A percentile compares a stretch with the other conserved stretches of the same genome.
phyloP scores from a whole-genome alignment of 2,888 invertebrate species.

The Volucella zonaria region DNA sequence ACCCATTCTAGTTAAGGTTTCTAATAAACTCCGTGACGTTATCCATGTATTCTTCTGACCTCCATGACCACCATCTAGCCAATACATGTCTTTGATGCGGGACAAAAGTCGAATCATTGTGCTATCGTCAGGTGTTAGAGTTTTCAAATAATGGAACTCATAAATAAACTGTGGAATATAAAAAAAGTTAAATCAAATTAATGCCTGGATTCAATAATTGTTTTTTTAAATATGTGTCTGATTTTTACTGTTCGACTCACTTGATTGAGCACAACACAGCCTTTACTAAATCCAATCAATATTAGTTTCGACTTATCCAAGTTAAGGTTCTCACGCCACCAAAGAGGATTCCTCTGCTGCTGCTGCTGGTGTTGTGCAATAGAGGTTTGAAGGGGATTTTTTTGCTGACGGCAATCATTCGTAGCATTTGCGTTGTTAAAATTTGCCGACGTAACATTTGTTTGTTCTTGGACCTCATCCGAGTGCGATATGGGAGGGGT shows the following conservation, averaged over 20 bases:
- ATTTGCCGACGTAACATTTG: constrained; percentile 54
- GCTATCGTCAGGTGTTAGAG: constrained; percentile 86
- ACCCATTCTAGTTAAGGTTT: constrained; percentile 89
- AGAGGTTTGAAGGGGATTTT: constrained; percentile 63
- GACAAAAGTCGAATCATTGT: constrained; percentile 87
- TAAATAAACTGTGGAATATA: constrained; percentile 86
- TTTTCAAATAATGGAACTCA: constrained; percentile 90
- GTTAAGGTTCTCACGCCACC: constrained; percentile 85
- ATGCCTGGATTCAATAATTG: neutral
- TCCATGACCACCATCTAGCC: constrained; percentile 96
- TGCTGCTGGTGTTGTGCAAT: constrained; percentile 73
- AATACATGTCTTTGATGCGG: constrained; percentile 90
- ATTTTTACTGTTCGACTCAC: constrained; percentile 82
- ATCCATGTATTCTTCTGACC: constrained; percentile 95
- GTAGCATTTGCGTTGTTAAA: constrained; percentile 59
- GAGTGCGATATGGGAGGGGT: constrained; percentile 62
- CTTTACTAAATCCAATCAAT: constrained; percentile 95
- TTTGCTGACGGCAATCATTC: constrained; percentile 65
- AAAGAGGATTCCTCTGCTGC: constrained; percentile 82
- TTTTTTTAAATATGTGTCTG: constrained; percentile 68
- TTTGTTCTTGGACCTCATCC: constrained; percentile 62
- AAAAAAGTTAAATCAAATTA: neutral
- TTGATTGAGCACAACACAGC: constrained; percentile 95
- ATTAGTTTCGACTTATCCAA: constrained; percentile 85
- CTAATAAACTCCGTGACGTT: constrained; percentile 88